Base-by-base conservation (phyloP, 2,888 invertebrate species). In the Homarus gammarus region DNA sequence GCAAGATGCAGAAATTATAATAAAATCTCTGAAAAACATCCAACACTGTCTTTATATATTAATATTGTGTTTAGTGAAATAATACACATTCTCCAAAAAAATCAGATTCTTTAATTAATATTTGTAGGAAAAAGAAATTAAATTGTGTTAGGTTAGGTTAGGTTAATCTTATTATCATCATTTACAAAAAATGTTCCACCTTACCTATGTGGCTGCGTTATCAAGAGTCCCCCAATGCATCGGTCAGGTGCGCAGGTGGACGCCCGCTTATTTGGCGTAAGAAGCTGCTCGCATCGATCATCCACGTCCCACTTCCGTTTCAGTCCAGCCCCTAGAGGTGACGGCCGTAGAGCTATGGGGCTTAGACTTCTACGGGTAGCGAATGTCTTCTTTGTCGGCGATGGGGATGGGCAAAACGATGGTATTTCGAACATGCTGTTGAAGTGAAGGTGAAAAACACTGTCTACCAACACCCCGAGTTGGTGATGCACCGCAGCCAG, bases 281-380 rank as follows among this genome's bases (percentile, higher is more conserved):
- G 51, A 70, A 91, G 91, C 22, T 89, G 79, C 38, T 91, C 91
- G 56, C 81, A 89, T 22, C 90, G 61, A 22, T 85, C 83, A 38
- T 91, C 91, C 79, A 90, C 40, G 15, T 88, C 87, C 68, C 93
- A 93, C 92, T 94, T 94, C 83, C 94, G 92, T 92, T 94, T 94
- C 12, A 93, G 92, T 5, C 92, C 92, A n/a, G n/a, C n/a, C n/a
- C n/a, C n/a, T 93, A 97, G 94, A 91, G 96, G 95, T 79, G 96
- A 96, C 27, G 97, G 96, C 85, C 97, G 95, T 94, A 97, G 95
- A 18, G 97, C 96, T 93, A 98, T 98, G 0, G 98, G 98, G 92
- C 98, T 98, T 93, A 98, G 96, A 93, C 98, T 98, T 87, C 94
- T 93, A 89, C 97, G 96, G 92, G 95, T 94, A 88, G 87, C 93